phyloP scores from a whole-genome alignment of 2,888 invertebrate genomes.

The Limnephilus auricula region DNA sequence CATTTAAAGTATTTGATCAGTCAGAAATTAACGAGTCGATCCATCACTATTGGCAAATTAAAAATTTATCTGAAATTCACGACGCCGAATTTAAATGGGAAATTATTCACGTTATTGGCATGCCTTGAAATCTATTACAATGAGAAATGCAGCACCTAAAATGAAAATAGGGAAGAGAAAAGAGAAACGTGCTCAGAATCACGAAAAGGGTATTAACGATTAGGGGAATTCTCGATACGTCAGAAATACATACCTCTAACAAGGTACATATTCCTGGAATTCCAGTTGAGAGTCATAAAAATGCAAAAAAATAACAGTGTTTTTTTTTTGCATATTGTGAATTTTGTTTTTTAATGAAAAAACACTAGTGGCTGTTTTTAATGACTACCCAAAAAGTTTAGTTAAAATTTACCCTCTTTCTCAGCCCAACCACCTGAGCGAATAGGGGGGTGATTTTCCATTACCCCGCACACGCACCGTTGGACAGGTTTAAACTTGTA shows the following conservation, averaged over 20 bases:
- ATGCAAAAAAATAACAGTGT: not conserved
- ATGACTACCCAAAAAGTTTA: not conserved
- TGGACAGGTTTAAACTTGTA: conserved; percentile 21
- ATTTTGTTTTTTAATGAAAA: not conserved
- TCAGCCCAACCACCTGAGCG: conserved; percentile 34
- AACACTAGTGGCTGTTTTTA: not conserved
- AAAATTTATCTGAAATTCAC: not conserved
- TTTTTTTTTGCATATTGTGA: not conserved
- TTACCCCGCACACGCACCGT: conserved; percentile 41
- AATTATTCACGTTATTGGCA: not conserved
- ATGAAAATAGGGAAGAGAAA: conserved; percentile 21
- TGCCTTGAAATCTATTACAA: not conserved
- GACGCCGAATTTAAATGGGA: not conserved
- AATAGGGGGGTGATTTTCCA: conserved; percentile 46
- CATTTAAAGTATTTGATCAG: not conserved
- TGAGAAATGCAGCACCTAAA: conserved; percentile 16
- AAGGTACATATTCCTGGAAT: not conserved
- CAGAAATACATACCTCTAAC: not conserved
- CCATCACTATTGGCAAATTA: not conserved
- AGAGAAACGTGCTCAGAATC: conserved; percentile 48
- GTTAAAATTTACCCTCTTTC: not conserved
- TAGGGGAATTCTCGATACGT: conserved; percentile 55
- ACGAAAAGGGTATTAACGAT: conserved; percentile 39
- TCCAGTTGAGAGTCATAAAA: not conserved
- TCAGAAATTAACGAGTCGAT: not conserved